phyloP scores from a whole-genome alignment of 37 sponge, comb jelly and placozoan species.

The Bolinopsis microptera region DNA sequence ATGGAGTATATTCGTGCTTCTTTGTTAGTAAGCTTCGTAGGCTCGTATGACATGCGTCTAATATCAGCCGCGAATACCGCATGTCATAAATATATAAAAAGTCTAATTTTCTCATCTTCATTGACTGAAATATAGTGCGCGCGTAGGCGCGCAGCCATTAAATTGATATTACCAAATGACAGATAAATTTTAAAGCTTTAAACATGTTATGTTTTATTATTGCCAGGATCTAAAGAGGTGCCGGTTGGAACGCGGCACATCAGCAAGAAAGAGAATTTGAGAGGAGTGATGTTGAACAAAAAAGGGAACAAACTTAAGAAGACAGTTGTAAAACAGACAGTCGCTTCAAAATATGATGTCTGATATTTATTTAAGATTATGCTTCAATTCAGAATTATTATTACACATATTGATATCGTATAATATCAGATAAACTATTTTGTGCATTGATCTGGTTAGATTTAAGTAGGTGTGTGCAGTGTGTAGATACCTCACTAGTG shows the following conservation, averaged over 20 bases:
- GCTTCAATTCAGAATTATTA: too few relatives aligned
- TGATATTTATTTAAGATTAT: too few relatives aligned
- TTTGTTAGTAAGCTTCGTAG: too few relatives aligned
- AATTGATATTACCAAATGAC: background rate
- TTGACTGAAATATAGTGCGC: background rate
- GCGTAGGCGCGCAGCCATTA: background rate
- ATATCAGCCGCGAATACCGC: too few relatives aligned
- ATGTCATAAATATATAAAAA: too few relatives aligned
- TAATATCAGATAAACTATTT: too few relatives aligned
- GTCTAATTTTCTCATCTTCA: background rate
- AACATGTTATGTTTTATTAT: background rate
- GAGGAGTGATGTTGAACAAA: background rate
- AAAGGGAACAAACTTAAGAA: slow-evolving; percentile 12
- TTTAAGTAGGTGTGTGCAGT: too few relatives aligned
- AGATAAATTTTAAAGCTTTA: background rate
- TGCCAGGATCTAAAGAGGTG: background rate
- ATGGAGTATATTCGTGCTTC: too few relatives aligned
- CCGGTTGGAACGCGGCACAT: slow-evolving; percentile 13
- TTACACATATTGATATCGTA: too few relatives aligned
- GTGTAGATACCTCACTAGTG: too few relatives aligned
- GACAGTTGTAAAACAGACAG: background rate
- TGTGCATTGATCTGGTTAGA: too few relatives aligned
- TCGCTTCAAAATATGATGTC: background rate
- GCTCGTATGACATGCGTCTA: too few relatives aligned
- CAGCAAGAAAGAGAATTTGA: slow-evolving; percentile 45